Evolutionary conservation across 2,888 invertebrate genomes (phyloP).

Genomic region (Volucella bombylans): DNA sequence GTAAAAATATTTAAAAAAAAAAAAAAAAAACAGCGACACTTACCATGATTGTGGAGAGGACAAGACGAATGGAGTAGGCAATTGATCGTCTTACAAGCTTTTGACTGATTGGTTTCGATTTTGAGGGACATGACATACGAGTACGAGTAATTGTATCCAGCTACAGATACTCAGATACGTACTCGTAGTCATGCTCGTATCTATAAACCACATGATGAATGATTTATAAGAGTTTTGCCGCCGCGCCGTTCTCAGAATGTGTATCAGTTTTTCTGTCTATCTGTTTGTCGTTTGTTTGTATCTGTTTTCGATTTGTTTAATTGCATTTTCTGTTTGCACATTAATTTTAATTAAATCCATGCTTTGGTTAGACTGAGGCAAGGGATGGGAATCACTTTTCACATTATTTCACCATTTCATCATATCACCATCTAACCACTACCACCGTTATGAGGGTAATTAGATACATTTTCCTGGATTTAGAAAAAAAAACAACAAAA

Average conservation of each 20-base stretch:
- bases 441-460: slow-evolving; percentile 51
- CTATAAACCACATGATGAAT: slow-evolving; percentile 22
- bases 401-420: background rate
- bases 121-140: slow-evolving; percentile 24
- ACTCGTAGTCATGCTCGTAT: slow-evolving; percentile 4
- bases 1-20: background rate
- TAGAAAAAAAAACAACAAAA: slow-evolving; percentile 1
- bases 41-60: background rate
- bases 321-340: slow-evolving; percentile 61
- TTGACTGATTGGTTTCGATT: slow-evolving; percentile 49
- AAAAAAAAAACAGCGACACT: too few relatives aligned
- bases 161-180: background rate
- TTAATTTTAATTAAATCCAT: slow-evolving; percentile 68
- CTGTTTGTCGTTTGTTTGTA: slow-evolving; percentile 6
- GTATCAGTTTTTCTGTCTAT: background rate
- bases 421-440: background rate
- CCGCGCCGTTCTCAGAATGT: background rate
- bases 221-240: slow-evolving; percentile 6
- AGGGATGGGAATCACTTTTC: background rate
- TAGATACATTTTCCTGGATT: slow-evolving; percentile 37
- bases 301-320: slow-evolving; percentile 55
- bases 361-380: background rate
- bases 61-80: slow-evolving; percentile 10
- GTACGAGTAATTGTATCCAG: slow-evolving; percentile 28
- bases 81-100: slow-evolving; percentile 34